Conservation (phyloP, 2,797 vertebrate genomes). For the Euphonia xanthogaster region DNA sequence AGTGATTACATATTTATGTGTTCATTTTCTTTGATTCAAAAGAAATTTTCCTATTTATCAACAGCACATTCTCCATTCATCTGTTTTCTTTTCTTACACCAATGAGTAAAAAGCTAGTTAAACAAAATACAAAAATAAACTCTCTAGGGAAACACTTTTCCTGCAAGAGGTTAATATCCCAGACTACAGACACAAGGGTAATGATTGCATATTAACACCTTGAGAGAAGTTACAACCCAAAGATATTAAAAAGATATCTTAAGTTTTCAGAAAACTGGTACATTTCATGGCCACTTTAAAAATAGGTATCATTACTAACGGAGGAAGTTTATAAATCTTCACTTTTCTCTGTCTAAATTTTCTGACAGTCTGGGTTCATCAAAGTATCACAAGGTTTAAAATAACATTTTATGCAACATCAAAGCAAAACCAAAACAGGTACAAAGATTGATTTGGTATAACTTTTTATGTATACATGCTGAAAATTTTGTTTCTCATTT, state of each 20-base stretch:
- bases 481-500: not conserved
- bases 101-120: not conserved
- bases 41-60: not conserved
- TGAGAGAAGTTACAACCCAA: not conserved
- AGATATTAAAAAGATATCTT: not conserved
- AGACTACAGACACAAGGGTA: not conserved
- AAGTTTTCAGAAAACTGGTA: not conserved
- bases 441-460: not conserved
- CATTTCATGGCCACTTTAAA: not conserved
- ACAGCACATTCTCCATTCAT: not conserved
- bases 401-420: not conserved
- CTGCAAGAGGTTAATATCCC: not conserved
- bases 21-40: not conserved
- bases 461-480: not conserved
- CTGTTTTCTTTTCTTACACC: not conserved
- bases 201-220: constrained; percentile 9
- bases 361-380: not conserved
- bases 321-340: not conserved
- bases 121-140: constrained; percentile 7
- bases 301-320: not conserved
- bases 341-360: not conserved
- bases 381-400: not conserved
- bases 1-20: not conserved
- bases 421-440: not conserved
- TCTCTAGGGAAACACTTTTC: not conserved